Conservation (phyloP, 2,888 invertebrate genomes). For the Hofmannophila pseudospretella region DNA sequence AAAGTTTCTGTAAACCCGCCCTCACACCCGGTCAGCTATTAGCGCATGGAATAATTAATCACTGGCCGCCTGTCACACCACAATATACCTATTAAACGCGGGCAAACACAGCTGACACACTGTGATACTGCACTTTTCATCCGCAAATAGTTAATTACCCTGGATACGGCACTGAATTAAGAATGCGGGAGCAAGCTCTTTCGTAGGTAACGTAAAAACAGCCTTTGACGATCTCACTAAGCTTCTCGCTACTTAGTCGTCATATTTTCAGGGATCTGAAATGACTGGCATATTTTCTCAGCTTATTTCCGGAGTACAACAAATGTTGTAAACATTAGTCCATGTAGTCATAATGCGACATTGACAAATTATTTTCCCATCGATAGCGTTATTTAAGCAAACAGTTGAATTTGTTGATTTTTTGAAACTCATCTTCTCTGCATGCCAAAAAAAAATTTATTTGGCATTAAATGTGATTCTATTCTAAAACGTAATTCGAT, state of each 20-base stretch:
- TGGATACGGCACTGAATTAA: not conserved
- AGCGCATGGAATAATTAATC: slow-evolving; percentile 23
- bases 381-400: too few relatives aligned
- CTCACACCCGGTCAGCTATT: slow-evolving; percentile 17
- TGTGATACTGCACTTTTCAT: slow-evolving; percentile 2
- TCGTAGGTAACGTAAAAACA: not conserved
- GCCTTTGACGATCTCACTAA: too few relatives aligned
- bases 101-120: slow-evolving; percentile 10
- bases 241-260: not conserved
- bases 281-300: too few relatives aligned
- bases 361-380: too few relatives aligned
- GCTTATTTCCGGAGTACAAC: too few relatives aligned
- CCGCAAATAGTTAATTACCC: not conserved
- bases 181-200: not conserved
- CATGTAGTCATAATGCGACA: not conserved
- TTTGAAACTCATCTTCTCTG: too few relatives aligned
- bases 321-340: not conserved
- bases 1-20: not conserved
- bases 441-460: too few relatives aligned
- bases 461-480: too few relatives aligned
- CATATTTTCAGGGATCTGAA: not conserved
- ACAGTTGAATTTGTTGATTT: too few relatives aligned
- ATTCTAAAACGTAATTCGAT: too few relatives aligned
- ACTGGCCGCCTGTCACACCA: slow-evolving; percentile 15
- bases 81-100: slow-evolving; percentile 15